Percentiles rank a stretch among this genome's conserved stretches.
Conservation (phyloP, 2,888 invertebrate species). For the Cerceris rybyensis region DNA sequence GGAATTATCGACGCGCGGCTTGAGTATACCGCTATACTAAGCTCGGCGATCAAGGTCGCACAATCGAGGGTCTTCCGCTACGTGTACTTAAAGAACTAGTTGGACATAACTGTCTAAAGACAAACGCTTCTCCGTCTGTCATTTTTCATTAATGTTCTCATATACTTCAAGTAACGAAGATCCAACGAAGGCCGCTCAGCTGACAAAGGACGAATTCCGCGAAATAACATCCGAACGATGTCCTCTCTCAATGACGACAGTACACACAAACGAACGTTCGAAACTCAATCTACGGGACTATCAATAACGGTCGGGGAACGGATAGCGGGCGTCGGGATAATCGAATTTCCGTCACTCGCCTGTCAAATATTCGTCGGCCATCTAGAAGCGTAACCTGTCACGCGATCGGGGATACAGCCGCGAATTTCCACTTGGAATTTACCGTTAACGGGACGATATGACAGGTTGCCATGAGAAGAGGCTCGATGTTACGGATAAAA, state of each 20-base stretch:
- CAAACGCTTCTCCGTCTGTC: slow-evolving; percentile 2
- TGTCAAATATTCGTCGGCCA: slow-evolving; percentile 44
- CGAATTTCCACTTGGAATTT: background rate
- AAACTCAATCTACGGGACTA: background rate
- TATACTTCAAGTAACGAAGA: background rate
- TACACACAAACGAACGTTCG: background rate
- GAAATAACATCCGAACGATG: background rate
- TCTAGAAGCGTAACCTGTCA: slow-evolving; percentile 18
- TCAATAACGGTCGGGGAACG: background rate
- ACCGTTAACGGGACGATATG: too few species aligned
- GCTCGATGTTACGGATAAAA: too few species aligned
- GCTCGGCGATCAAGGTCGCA: slow-evolving; percentile 63
- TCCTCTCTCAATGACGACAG: background rate
- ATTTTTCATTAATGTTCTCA: slow-evolving; percentile 6
- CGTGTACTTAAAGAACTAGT: slow-evolving; percentile 47
- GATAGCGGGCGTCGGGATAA: slow-evolving; percentile 3
- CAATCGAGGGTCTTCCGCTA: slow-evolving; percentile 52
- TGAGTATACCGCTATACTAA: slow-evolving; percentile 54
- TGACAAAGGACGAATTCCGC: background rate
- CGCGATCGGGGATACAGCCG: background rate
- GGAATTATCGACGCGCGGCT: slow-evolving; percentile 68
- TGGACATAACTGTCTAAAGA: slow-evolving; percentile 44
- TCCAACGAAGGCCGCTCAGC: background rate
- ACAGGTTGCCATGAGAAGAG: too few species aligned
- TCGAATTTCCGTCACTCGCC: slow-evolving; percentile 40